Conservation (phyloP, 2,888 invertebrate species). For the Apodemia zela region DNA sequence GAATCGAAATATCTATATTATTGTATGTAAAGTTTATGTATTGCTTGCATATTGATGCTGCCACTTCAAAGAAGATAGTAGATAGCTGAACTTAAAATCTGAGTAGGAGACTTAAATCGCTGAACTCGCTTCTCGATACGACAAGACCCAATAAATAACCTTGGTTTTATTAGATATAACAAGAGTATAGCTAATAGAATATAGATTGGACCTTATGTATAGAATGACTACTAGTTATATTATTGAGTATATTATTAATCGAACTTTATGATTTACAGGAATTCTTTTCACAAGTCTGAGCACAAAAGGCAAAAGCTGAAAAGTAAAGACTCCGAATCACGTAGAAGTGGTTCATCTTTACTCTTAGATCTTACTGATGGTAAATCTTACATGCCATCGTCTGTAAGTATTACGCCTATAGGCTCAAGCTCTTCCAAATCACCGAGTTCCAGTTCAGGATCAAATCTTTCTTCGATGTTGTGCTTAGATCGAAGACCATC, state of each 20-base stretch:
- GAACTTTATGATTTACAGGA: conserved; percentile 54
- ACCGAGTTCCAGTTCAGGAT: conserved; percentile 82
- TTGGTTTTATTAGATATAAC: too few species aligned
- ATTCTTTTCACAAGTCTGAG: conserved; percentile 80
- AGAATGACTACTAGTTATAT: background rate
- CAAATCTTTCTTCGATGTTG: conserved; percentile 80
- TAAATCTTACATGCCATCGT: conserved; percentile 74
- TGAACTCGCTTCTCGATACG: too few species aligned
- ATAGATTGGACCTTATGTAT: too few species aligned
- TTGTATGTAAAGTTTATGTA: too few species aligned
- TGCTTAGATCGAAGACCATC: conserved; percentile 86
- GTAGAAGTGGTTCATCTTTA: conserved; percentile 61
- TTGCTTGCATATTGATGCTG: too few species aligned
- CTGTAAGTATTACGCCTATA: conserved; percentile 76
- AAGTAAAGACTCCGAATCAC: conserved; percentile 77
- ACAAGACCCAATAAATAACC: too few species aligned
- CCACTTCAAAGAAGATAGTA: too few species aligned
- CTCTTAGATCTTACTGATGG: conserved; percentile 80
- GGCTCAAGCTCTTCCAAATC: conserved; percentile 76
- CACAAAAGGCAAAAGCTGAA: conserved; percentile 82
- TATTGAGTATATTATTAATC: conserved; percentile 18
- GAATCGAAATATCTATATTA: too few species aligned
- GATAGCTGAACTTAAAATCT: too few species aligned
- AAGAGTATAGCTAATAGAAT: too few species aligned
- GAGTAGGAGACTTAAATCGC: too few species aligned